Conservation (phyloP, 2,888 invertebrate species). For the Alviniconcha strummeri region DNA sequence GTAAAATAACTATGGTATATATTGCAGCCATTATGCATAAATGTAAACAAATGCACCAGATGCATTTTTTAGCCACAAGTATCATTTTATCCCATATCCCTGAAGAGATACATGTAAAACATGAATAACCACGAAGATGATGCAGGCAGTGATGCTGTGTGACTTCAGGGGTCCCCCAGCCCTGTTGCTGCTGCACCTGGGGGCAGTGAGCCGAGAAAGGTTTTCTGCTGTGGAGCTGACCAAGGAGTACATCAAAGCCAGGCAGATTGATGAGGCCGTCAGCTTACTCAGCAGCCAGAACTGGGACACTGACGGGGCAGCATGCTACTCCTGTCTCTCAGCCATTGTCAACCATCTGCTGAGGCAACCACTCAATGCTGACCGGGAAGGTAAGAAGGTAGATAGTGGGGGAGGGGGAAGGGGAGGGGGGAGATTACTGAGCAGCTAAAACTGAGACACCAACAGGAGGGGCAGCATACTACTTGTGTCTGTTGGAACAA, state of each 20-base stretch:
- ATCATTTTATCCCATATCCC: no score
- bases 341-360: conserved; percentile 82
- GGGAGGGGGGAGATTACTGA: not conserved
- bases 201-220: conserved; percentile 70
- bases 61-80: no score
- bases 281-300: conserved; percentile 82
- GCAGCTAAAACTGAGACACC: no score
- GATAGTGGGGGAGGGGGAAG: not conserved
- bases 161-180: conserved; percentile 74
- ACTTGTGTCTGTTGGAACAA: not conserved
- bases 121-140: no score
- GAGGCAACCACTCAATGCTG: conserved; percentile 77
- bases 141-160: not conserved
- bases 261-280: conserved; percentile 82
- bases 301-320: conserved; percentile 86
- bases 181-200: conserved; percentile 67
- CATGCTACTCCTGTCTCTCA: conserved; percentile 85
- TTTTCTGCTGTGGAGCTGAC: conserved; percentile 80
- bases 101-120: no score
- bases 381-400: conserved; percentile 77
- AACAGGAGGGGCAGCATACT: no score
- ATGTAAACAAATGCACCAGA: no score
- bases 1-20: no score
- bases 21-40: no score
- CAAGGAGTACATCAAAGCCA: conserved; percentile 80